A percentile compares a stretch with the other conserved stretches of the same genome.
phyloP scores from a whole-genome alignment of 2,797 vertebrate genomes.

The Dromococcyx pavoninus region DNA sequence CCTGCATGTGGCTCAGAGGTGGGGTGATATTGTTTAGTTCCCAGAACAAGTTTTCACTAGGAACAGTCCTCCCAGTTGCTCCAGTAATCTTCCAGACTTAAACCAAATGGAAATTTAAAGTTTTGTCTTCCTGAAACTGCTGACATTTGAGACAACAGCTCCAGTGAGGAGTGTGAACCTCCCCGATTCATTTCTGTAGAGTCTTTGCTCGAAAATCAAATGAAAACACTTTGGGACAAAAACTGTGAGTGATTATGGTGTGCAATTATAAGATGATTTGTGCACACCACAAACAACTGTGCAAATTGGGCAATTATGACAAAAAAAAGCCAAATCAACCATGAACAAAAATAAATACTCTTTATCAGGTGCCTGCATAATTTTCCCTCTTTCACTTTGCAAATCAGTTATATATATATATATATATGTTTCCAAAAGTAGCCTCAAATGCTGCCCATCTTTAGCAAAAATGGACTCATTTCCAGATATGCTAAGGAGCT shows the following conservation, averaged over 20 bases:
- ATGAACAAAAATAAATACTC: slow-evolving; percentile 56
- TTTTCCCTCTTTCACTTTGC: slow-evolving; percentile 50
- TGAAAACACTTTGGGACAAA: slow-evolving; percentile 56
- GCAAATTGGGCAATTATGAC: slow-evolving; percentile 49
- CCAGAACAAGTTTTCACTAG: background rate
- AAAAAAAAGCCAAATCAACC: slow-evolving; percentile 47
- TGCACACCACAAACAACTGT: slow-evolving; percentile 60
- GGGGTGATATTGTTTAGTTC: background rate
- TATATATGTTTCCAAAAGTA: slow-evolving; percentile 50
- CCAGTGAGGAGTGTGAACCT: slow-evolving; percentile 19
- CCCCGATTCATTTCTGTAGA: slow-evolving; percentile 29
- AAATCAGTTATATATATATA: slow-evolving; percentile 11
- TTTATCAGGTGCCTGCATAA: slow-evolving; percentile 53
- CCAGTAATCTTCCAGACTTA: slow-evolving; percentile 44
- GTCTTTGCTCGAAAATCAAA: slow-evolving; percentile 60
- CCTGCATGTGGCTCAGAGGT: background rate
- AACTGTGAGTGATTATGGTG: slow-evolving; percentile 55
- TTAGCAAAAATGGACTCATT: background rate
- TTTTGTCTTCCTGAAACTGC: slow-evolving; percentile 50
- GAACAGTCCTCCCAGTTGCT: background rate
- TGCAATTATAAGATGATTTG: slow-evolving; percentile 61
- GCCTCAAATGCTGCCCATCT: background rate
- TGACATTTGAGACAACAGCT: slow-evolving; percentile 39
- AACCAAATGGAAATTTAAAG: slow-evolving; percentile 38
- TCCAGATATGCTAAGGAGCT: slow-evolving; percentile 36